Percentiles rank a stretch among this genome's conserved stretches.
phyloP scores from a whole-genome alignment of 2,797 vertebrate species.

The Euthynnus affinis region DNA sequence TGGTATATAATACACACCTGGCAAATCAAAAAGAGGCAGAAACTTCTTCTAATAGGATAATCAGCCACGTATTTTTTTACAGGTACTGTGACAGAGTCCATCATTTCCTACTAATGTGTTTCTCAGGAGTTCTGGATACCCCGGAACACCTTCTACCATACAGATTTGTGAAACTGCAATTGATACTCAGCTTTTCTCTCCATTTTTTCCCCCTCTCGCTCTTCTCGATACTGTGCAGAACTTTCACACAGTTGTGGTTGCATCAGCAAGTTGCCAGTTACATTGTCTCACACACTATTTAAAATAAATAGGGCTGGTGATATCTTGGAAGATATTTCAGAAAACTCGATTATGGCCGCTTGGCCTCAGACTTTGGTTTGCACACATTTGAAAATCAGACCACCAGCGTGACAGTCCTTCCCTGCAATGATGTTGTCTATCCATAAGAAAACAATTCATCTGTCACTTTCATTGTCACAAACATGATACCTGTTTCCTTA shows the following conservation, averaged over 20 bases:
- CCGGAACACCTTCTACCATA: slow-evolving; percentile 56
- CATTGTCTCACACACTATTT: slow-evolving; percentile 43
- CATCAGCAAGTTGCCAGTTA: slow-evolving; percentile 66
- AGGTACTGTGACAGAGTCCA: slow-evolving; percentile 74
- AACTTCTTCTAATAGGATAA: slow-evolving; percentile 77
- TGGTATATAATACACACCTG: slow-evolving; percentile 78
- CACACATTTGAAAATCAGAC: slow-evolving; percentile 52
- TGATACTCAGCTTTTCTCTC: slow-evolving; percentile 58
- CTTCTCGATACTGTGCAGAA: slow-evolving; percentile 32
- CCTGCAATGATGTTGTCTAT: slow-evolving; percentile 36
- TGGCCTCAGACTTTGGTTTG: slow-evolving; percentile 42
- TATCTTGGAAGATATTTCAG: slow-evolving; percentile 45
- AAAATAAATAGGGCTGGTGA: slow-evolving; percentile 48
- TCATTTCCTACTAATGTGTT: slow-evolving; percentile 79
- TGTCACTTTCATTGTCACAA: not conserved
- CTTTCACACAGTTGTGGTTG: slow-evolving; percentile 55
- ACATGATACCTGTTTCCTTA: slow-evolving; percentile 8
- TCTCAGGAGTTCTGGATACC: slow-evolving; percentile 58
- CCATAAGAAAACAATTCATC: slow-evolving; percentile 43
- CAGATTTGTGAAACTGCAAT: slow-evolving; percentile 73
- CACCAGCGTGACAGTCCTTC: slow-evolving; percentile 31
- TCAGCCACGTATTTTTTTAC: slow-evolving; percentile 85
- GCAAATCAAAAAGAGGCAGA: slow-evolving; percentile 72
- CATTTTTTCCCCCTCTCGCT: not conserved
- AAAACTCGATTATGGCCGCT: slow-evolving; percentile 47